phyloP scores from a whole-genome alignment of 2,797 vertebrate species.

The Limosa lapponica region DNA sequence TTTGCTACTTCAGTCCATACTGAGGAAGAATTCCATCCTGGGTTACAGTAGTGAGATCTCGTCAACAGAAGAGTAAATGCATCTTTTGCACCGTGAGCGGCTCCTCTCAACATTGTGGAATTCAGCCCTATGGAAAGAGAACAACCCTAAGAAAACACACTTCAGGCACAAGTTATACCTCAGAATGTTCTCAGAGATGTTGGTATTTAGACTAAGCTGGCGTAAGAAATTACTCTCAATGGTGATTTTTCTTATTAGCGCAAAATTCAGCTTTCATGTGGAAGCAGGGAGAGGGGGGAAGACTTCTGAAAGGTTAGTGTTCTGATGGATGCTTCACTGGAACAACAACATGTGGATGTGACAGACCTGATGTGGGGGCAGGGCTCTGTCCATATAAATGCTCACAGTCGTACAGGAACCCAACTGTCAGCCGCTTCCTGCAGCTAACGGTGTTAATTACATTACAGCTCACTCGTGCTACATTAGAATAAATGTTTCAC shows the following conservation, averaged over 20 bases:
- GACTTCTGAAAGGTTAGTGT: background rate
- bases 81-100: background rate
- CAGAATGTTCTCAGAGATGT: background rate
- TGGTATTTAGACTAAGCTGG: background rate
- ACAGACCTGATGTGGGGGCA: background rate
- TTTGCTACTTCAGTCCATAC: background rate
- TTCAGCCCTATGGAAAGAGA: background rate
- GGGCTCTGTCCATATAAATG: background rate
- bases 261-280: background rate
- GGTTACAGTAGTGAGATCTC: conserved; percentile 9
- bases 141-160: conserved; percentile 11
- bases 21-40: background rate
- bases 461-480: background rate
- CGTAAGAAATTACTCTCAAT: background rate
- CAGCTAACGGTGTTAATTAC: background rate
- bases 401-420: background rate
- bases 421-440: background rate
- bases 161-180: background rate
- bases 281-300: accelerated
- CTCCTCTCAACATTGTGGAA: background rate
- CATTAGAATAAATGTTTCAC: background rate
- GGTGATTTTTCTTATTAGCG: background rate
- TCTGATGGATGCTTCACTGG: background rate
- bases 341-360: background rate
- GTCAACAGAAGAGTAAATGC: conserved; percentile 1